phyloP scores from a whole-genome alignment of 53 echinoderm and acorn worm species.

The Mesocentrotus franciscanus region DNA sequence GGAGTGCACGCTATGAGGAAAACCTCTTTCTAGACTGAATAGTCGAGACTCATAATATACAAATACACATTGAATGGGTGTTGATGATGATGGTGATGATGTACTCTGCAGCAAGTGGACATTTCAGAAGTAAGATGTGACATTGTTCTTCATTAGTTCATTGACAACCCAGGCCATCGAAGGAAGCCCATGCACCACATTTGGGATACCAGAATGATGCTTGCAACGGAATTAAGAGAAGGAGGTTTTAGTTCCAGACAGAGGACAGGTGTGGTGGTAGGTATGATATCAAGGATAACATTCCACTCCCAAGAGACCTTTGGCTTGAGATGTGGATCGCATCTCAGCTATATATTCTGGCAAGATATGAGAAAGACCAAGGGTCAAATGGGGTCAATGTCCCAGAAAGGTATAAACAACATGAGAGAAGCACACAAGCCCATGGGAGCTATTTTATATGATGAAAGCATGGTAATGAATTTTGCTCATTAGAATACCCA shows the following conservation, averaged over 20 bases:
- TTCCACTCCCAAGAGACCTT: neutral
- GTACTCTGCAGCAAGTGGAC: conserved; percentile 31
- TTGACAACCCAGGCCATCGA: neutral
- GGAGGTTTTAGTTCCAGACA: neutral
- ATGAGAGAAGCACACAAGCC: neutral
- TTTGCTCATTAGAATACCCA: neutral
- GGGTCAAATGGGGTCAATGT: neutral
- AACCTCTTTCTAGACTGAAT: neutral
- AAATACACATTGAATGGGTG: conserved; percentile 4
- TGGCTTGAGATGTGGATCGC: neutral
- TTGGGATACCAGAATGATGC: neutral
- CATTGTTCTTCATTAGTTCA: neutral
- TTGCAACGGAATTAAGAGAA: neutral
- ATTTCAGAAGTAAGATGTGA: neutral
- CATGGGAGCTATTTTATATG: neutral
- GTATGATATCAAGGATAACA: neutral
- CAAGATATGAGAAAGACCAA: neutral
- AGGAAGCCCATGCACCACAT: neutral
- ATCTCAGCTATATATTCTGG: neutral
- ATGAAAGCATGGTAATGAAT: neutral
- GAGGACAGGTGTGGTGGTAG: neutral
- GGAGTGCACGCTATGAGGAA: conserved; percentile 71
- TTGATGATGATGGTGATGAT: neutral
- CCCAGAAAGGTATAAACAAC: neutral
- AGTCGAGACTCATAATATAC: conserved; percentile 1